These are phyloP conservation scores for Sacculina carcini DNA, from an alignment of 2,888 invertebrate species.

Conservation along the genomic window DNA sequence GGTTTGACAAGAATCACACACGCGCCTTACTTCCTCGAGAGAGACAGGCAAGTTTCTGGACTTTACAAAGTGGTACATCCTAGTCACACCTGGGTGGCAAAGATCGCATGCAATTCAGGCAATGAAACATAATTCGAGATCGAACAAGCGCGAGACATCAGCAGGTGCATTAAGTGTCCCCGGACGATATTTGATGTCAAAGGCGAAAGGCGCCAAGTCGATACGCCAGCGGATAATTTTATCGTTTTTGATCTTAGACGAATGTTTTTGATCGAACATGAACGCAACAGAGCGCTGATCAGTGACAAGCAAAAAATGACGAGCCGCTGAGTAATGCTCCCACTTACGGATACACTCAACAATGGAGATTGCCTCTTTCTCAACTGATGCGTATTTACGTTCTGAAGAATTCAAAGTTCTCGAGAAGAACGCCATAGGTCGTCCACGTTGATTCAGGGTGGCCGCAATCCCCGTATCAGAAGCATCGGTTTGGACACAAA, in stretches of 20 bases:
- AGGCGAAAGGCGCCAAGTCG: background rate
- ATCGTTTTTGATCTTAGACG: background rate
- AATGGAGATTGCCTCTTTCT: background rate
- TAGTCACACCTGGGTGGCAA: background rate
- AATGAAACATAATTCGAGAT: background rate
- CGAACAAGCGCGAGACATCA: background rate
- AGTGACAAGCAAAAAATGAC: no score
- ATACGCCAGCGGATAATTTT: background rate
- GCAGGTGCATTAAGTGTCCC: background rate
- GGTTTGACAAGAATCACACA: background rate
- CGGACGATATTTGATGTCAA: background rate
- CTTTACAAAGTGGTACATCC: slow-evolving; percentile 1
- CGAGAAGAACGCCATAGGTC: no score
- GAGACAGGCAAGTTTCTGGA: slow-evolving; percentile 5
- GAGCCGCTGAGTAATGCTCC: background rate
- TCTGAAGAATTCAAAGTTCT: no score
- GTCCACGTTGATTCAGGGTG: no score
- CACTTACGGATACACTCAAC: background rate
- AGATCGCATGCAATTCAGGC: background rate
- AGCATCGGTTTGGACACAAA: no score
- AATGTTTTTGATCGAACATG: no score
- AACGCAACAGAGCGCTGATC: no score
- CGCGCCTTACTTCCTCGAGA: background rate
- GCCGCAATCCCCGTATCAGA: no score
- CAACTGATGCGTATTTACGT: background rate